Evolutionary conservation across 2,113 vertebrate genomes (phyloP).

Genomic region (Prunella fulvescens): DNA sequence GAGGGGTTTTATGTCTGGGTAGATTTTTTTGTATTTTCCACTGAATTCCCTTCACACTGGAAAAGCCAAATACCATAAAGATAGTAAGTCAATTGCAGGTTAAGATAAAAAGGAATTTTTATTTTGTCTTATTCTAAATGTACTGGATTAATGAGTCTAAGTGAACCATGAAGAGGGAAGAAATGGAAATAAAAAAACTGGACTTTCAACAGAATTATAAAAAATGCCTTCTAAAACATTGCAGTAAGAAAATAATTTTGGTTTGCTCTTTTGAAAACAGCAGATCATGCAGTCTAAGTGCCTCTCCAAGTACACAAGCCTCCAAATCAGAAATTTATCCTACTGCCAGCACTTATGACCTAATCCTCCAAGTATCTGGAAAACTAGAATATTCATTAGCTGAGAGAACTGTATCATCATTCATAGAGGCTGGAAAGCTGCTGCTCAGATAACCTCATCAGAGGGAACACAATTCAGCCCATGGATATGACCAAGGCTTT

Average conservation of each 20-base stretch:
- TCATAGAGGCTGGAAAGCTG: not conserved
- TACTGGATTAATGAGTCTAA: not conserved
- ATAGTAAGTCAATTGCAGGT: not conserved
- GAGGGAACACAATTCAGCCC: not conserved
- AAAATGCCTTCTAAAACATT: not conserved
- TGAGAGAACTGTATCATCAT: slow-evolving; percentile 20
- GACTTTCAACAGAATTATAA: not conserved
- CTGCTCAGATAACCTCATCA: not conserved
- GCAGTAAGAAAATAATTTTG: not conserved
- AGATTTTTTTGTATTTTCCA: not conserved
- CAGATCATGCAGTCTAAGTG: not conserved
- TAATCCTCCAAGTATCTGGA: slow-evolving; percentile 41
- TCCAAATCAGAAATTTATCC: not conserved
- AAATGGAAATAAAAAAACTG: not conserved
- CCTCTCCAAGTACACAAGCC: not conserved
- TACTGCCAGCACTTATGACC: slow-evolving; percentile 14
- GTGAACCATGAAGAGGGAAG: not conserved
- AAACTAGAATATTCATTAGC: slow-evolving; percentile 14
- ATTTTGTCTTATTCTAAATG: not conserved
- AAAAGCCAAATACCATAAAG: not conserved
- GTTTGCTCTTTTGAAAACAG: not conserved
- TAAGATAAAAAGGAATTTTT: not conserved
- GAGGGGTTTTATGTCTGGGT: not conserved
- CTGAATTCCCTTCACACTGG: not conserved
- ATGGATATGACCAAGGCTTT: not conserved